These are phyloP conservation scores for Rhaphigaster nebulosa DNA, from an alignment of 2,888 invertebrate species.

Conservation along the genomic window DNA sequence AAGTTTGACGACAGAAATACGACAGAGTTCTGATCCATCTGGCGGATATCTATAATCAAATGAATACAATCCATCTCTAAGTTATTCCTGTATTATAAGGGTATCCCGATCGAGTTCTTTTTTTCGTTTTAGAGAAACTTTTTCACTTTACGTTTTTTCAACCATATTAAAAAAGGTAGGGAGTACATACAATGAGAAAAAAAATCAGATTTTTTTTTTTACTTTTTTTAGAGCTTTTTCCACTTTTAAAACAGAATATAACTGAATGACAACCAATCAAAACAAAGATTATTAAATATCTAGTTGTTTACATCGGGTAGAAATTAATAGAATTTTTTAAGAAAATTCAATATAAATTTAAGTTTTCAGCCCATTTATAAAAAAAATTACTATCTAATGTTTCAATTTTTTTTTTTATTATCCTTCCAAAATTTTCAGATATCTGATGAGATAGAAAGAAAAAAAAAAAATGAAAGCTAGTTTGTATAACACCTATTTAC, in stretches of 20 bases:
- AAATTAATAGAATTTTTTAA: too few relatives aligned
- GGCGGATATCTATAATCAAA: background rate
- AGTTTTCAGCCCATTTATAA: too few relatives aligned
- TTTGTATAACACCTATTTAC: slow-evolving; percentile 6
- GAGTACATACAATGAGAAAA: background rate
- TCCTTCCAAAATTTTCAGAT: background rate
- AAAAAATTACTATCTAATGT: too few relatives aligned
- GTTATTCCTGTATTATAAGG: background rate
- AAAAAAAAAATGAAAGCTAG: background rate
- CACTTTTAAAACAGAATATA: too few relatives aligned
- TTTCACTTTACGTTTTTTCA: background rate
- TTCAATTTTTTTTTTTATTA: background rate
- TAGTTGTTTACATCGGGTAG: too few relatives aligned
- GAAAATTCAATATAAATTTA: too few relatives aligned
- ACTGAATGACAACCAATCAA: too few relatives aligned
- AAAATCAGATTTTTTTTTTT: too few relatives aligned
- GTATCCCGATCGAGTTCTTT: background rate
- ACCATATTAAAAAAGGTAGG: background rate
- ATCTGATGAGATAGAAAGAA: background rate
- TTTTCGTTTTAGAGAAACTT: background rate
- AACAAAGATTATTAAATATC: too few relatives aligned
- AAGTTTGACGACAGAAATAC: background rate
- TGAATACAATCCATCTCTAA: background rate
- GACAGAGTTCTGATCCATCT: background rate
- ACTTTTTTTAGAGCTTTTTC: too few relatives aligned